Percentiles rank a stretch among this genome's conserved stretches.
phyloP scores from a whole-genome alignment of 2,888 invertebrate species.

The Drosophila buzzatii region DNA sequence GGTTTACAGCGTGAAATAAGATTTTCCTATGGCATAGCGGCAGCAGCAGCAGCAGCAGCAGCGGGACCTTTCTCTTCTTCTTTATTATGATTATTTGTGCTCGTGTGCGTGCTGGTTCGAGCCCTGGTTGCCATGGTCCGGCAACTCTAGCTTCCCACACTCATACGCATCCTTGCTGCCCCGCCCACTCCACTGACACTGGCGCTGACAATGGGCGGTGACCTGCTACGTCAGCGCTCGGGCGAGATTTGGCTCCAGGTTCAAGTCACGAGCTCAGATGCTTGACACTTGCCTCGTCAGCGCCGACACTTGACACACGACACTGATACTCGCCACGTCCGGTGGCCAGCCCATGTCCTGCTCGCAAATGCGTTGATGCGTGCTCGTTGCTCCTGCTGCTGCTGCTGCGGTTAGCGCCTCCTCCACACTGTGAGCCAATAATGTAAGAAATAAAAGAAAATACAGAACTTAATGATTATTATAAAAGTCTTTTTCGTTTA shows the following conservation, averaged over 20 bases:
- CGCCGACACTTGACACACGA: slow-evolving; percentile 73
- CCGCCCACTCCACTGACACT: not conserved
- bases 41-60: slow-evolving; percentile 7
- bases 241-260: slow-evolving; percentile 45
- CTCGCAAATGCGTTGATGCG: slow-evolving; percentile 60
- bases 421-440: slow-evolving; percentile 8
- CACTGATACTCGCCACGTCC: slow-evolving; percentile 26
- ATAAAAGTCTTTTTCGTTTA: no score
- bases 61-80: slow-evolving; percentile 26
- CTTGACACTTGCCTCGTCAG: slow-evolving; percentile 74
- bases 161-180: not conserved
- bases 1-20: slow-evolving; percentile 80
- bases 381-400: slow-evolving; percentile 21
- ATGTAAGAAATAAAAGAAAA: not conserved
- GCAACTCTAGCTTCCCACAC: slow-evolving; percentile 21
- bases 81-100: slow-evolving; percentile 80
- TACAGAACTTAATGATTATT: not conserved
- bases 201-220: slow-evolving; percentile 53
- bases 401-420: slow-evolving; percentile 17
- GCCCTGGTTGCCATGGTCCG: slow-evolving; percentile 70
- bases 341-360: slow-evolving; percentile 28
- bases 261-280: slow-evolving; percentile 56
- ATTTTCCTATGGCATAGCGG: slow-evolving; percentile 66
- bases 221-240: slow-evolving; percentile 65
- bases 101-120: slow-evolving; percentile 73